These are phyloP conservation scores for Subanguina moxae DNA, from an alignment of 1,140 invertebrate genomes.

Conservation along the genomic window DNA sequence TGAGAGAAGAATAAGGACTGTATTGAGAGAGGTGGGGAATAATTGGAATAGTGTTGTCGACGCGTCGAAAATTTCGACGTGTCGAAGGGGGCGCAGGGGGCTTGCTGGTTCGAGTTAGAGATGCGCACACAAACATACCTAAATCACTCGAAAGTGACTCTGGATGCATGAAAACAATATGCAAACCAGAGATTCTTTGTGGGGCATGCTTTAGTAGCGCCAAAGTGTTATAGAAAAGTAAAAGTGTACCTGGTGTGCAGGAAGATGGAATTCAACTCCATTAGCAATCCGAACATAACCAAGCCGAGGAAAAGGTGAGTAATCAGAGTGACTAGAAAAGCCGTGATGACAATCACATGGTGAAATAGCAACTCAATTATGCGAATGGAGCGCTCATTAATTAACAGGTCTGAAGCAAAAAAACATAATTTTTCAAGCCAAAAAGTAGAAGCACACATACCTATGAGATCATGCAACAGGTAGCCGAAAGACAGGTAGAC, in stretches of 20 bases:
- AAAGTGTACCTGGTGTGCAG: slow-evolving; percentile 25
- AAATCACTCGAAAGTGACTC: no score
- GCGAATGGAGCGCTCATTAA: slow-evolving; percentile 54
- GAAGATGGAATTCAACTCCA: slow-evolving; percentile 57
- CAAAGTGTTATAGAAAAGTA: background rate
- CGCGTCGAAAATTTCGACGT: no score
- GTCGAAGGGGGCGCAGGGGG: no score
- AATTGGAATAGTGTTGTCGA: no score
- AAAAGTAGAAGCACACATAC: background rate
- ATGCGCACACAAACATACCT: no score
- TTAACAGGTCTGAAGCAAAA: slow-evolving; percentile 37
- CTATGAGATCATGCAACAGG: slow-evolving; percentile 53
- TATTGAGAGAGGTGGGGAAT: no score
- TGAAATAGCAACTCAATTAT: slow-evolving; percentile 58
- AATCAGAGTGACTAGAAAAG: slow-evolving; percentile 45
- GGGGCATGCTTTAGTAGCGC: no score
- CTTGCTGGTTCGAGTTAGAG: no score
- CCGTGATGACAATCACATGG: slow-evolving; percentile 53
- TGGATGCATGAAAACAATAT: no score
- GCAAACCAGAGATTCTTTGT: no score
- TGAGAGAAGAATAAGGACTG: no score
- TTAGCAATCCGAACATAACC: slow-evolving; percentile 54
- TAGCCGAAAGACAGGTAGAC: slow-evolving; percentile 55
- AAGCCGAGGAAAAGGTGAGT: slow-evolving; percentile 46
- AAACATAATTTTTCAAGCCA: background rate